Evolutionary conservation across 2,797 vertebrate genomes (phyloP).

Genomic region (Nothura maculosa): DNA sequence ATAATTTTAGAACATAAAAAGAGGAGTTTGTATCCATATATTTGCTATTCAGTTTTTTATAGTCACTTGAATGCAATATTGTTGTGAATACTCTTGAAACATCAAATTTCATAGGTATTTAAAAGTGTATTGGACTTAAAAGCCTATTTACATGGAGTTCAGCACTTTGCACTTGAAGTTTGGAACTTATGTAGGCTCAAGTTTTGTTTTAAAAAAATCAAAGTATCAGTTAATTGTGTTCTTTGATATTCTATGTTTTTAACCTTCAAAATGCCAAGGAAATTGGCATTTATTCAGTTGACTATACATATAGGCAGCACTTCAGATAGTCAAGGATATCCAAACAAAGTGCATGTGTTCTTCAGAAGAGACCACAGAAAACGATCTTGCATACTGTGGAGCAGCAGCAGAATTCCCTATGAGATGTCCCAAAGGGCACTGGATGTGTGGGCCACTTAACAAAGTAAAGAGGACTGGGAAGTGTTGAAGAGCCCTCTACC

Average conservation of each 20-base stretch:
- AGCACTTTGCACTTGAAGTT: neutral
- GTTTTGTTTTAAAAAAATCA: neutral
- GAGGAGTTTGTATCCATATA: neutral
- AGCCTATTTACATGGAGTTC: neutral
- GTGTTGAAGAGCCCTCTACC: neutral
- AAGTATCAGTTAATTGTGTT: neutral
- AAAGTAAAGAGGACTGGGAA: no score
- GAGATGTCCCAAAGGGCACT: rapidly evolving
- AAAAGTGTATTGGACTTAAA: neutral
- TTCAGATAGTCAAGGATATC: neutral
- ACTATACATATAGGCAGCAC: rapidly evolving
- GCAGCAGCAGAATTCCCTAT: neutral
- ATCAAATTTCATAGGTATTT: neutral
- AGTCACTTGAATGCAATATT: neutral
- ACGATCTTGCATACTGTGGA: neutral
- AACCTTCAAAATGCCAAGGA: neutral
- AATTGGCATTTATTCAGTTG: neutral
- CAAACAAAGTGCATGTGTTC: neutral
- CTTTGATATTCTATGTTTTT: neutral
- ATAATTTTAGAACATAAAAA: neutral
- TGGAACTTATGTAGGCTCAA: neutral
- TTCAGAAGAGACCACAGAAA: neutral
- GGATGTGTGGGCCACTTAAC: neutral
- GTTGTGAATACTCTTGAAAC: neutral
- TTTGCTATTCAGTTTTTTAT: no score